Percentiles rank a stretch among this genome's conserved stretches.
phyloP scores from a whole-genome alignment of 2,888 invertebrate genomes.

The Galerucella nymphaeae region DNA sequence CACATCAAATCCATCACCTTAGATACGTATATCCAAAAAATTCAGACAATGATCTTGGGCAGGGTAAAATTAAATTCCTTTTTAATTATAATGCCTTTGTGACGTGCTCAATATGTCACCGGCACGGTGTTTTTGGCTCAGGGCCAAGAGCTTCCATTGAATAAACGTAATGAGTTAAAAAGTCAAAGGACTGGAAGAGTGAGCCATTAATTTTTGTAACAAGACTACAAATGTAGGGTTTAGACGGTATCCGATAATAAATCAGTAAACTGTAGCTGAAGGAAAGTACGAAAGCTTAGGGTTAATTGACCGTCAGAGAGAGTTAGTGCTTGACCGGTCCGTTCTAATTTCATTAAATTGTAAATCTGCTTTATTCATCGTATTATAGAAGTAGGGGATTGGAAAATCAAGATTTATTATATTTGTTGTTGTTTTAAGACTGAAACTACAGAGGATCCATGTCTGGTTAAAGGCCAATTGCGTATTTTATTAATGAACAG shows the following conservation, averaged over 20 bases:
- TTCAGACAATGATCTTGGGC: too few species aligned
- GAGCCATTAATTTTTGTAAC: slow-evolving; percentile 35
- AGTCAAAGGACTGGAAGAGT: slow-evolving; percentile 33
- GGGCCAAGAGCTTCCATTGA: slow-evolving; percentile 26
- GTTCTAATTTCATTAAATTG: slow-evolving; percentile 36
- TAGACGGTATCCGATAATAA: slow-evolving; percentile 42
- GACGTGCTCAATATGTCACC: slow-evolving; percentile 20
- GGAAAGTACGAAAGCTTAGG: slow-evolving; percentile 36
- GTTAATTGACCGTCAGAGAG: slow-evolving; percentile 40
- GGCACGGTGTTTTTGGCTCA: slow-evolving; percentile 15
- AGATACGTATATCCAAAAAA: too few species aligned
- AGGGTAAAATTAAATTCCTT: neutral
- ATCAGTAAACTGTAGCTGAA: slow-evolving; percentile 43
- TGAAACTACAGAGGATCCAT: neutral
- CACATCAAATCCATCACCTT: too few species aligned
- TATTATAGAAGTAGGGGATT: slow-evolving; percentile 5
- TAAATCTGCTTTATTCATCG: slow-evolving; percentile 33
- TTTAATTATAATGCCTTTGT: neutral
- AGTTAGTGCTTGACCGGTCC: slow-evolving; percentile 37
- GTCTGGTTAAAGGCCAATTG: neutral
- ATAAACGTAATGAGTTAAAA: slow-evolving; percentile 30
- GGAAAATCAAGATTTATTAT: slow-evolving; percentile 22
- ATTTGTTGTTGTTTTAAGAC: neutral
- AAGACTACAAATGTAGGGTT: slow-evolving; percentile 43
- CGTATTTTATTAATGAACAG: neutral